phyloP scores from a whole-genome alignment of 2,797 vertebrate species.

The Halcyon badia region DNA sequence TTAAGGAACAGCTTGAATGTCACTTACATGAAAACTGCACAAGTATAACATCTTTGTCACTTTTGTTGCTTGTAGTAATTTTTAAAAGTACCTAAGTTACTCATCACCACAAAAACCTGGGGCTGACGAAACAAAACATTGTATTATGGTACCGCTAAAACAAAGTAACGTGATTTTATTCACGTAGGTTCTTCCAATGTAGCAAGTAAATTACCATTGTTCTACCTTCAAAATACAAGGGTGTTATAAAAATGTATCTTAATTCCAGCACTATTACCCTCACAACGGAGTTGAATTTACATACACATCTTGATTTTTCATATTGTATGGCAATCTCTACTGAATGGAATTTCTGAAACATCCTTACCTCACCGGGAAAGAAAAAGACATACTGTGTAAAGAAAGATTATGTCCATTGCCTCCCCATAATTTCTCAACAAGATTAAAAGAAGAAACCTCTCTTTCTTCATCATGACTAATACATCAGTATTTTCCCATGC shows the following conservation, averaged over 20 bases:
- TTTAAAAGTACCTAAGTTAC: background rate
- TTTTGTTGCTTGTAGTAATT: conserved; percentile 32
- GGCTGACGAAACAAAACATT: background rate
- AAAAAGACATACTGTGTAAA: background rate
- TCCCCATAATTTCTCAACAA: conserved; percentile 26
- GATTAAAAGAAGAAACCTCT: conserved; percentile 47
- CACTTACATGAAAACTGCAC: conserved; percentile 22
- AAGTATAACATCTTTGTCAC: conserved; percentile 46
- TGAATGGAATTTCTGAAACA: conserved; percentile 57
- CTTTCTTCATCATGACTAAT: conserved; percentile 10
- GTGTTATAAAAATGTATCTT: background rate
- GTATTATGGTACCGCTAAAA: background rate
- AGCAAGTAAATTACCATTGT: background rate
- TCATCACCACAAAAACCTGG: conserved; percentile 5
- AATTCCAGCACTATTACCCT: conserved; percentile 42
- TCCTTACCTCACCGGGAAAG: conserved; percentile 29
- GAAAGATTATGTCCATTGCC: conserved; percentile 6
- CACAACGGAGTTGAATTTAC: conserved; percentile 41
- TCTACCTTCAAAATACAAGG: conserved; percentile 27
- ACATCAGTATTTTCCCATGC: background rate
- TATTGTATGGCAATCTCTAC: background rate
- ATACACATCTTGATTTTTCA: background rate
- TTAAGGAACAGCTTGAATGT: conserved; percentile 64
- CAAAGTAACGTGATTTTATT: background rate
- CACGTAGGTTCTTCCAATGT: background rate